Conservation (phyloP, 2,113 vertebrate genomes). For the Zosterops hypoxanthus region DNA sequence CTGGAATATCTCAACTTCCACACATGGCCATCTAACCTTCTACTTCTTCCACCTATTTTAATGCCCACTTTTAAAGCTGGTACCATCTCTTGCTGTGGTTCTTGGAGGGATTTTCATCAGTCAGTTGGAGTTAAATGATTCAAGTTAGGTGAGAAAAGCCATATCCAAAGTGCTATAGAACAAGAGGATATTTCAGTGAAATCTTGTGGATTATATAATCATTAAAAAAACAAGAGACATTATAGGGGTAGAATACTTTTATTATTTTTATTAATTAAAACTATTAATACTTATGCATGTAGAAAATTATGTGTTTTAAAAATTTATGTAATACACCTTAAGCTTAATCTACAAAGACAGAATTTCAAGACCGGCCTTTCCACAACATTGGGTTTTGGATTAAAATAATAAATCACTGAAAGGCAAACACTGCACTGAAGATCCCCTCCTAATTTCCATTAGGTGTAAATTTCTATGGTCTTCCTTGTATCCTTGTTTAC, state of each 20-base stretch:
- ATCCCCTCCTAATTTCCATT: not conserved
- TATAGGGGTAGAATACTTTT: not conserved
- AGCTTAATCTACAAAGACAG: not conserved
- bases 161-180: not conserved
- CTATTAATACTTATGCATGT: not conserved
- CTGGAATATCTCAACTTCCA: not conserved
- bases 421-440: not conserved
- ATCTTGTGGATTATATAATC: not conserved
- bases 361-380: not conserved
- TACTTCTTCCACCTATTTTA: not conserved
- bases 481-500: not conserved
- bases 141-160: not conserved
- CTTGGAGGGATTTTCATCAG: fast-evolving
- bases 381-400: not conserved
- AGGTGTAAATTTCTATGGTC: not conserved
- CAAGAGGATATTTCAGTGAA: not conserved
- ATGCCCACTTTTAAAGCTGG: not conserved
- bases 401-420: not conserved
- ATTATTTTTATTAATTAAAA: not conserved
- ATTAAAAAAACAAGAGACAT: not conserved
- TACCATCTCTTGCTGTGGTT: not conserved
- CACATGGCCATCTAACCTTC: not conserved
- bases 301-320: not conserved
- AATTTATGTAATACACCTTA: not conserved
- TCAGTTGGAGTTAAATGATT: not conserved